Evolutionary conservation across 2,797 vertebrate species (phyloP), one percentile per base, ranked within the genome.

Genomic region (Spinus olivaceus): DNA sequence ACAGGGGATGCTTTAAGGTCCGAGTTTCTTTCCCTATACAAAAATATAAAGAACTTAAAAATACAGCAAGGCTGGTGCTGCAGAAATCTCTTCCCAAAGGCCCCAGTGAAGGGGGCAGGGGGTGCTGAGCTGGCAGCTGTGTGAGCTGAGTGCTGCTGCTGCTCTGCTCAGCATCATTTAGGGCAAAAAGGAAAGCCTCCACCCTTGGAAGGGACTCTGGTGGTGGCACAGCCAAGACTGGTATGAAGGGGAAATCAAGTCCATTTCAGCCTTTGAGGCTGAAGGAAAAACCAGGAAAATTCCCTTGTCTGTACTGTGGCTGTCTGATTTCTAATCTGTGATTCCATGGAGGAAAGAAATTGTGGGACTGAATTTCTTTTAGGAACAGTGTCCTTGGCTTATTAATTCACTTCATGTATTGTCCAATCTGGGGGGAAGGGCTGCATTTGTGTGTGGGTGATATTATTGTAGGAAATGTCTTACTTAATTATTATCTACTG

Each of bases 391-490:
- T 83, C 84, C 80, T 89, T 50, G 35, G 69, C 60, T 88, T 54
- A 49, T 82, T 71, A 44, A 41, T 65, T 85, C 5, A 17, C 73
- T 77, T 65, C 19, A 27, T 25, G 80, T 16, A 13, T 53, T 79
- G 80, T 88, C 90, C 86, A 49, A 1, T 80, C 71, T 57, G 5
- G 15, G 56, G 72, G 66, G 56, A 57, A 74, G 73, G 70, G 57
- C 44, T 90, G 65, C 54, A 7, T 54, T 69, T 70, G 30, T 35
- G 74, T 21, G 10, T 8, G 33, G 6, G 27, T 60, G 37, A 12
- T 82, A 51, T 96, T 96, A 96, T 96, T 97, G 96, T 93, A 97
- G 85, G 88, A 82, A 81, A 63, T 27, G 59, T 78, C 96, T 92
- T 76, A 72, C 91, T 94, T 81, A 81, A 78, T 87, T 85, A 66